Base-by-base conservation (phyloP, 2,888 invertebrate species). In the Ariolimax columbianus region DNA sequence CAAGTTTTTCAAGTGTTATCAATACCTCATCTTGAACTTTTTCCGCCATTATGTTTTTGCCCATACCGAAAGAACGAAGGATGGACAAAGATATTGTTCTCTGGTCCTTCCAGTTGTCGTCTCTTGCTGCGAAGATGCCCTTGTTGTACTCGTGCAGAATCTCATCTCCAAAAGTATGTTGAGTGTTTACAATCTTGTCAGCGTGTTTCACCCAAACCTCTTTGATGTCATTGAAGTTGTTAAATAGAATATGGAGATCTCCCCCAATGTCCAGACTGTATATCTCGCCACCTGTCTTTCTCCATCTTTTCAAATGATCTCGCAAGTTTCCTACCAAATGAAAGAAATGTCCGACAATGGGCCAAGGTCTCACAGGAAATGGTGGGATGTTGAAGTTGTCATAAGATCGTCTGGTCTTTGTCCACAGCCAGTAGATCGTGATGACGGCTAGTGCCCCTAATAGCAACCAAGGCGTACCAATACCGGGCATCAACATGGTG, bases 191-290 rank as follows among this genome's bases (percentile, higher is more conserved):
- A 38, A 88, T 83, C 7, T 51, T 55, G 47, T 84, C 88, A 19
- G 84, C 88, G 43, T 86, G 30, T 38, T 80, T 82, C 6, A 88
- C 86, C 66, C 87, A 78, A n/a, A 85, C 77, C 36, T 88, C 87
- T n/a, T 83, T 86, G 55, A 88, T 78, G 63, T 38, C 30, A 6
- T 82, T 63, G 47, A 72, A 87, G 11, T 87, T 82, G 59, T 83
- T 85, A n/a, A 88, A 70, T 33, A 88, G 84, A 36, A 88, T 81
- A 0, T 85, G 36, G 17, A 81, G 85, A 0, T 51, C 68, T 14
- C 72, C 63, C 23, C 75, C 79, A 40, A 87, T 17, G 63, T 87
- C 82, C 47, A 87, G 59, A 55, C 86, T 87, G 77, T 73, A 87
- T 19, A 87, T 73, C 59, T 87, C 85, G 1, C 86, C 86, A n/a